Evolutionary conservation across 1,140 invertebrate species (phyloP), one percentile per base, ranked within the genome.

Genomic region (Monochamus saltuarius): DNA sequence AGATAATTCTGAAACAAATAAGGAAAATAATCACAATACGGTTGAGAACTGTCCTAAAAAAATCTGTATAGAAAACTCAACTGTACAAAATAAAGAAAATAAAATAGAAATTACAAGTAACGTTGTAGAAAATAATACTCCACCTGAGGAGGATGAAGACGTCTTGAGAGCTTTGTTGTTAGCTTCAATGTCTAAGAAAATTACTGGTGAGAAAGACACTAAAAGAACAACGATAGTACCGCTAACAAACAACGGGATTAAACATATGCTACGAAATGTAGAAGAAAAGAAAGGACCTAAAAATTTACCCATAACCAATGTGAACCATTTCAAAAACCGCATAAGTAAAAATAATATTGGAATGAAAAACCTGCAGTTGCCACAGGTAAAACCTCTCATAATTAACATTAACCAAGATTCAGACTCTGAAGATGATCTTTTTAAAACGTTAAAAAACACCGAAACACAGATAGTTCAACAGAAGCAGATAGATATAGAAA

Each of bases 121-220:
- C 40, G 13, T 13, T 37, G n/a, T 36, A 47, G 46, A 56, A 54
- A 36, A 64, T 37, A 66, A 42, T 37, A 51, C 60, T 38, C 57
- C 62, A 19, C 37, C 60, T 10, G 74, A 75, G n/a, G 74, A 74
- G 54, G 75, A 77, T 66, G 69, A 71, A 45, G 75, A 77, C 62
- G 67, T 77, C 17, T 59, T 77, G 45, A 59, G 75, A 29, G 75
- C 75, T 29, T 67, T 74, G 46, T 56, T 77, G 8, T 61, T 77
- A 43, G 74, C 73, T n/a, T 73, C 71, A 14, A 71, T 77, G 55
- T 69, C 74, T 9, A 75, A 71, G 54, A 75, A 74, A 70, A 73
- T 76, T 17, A 64, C 64, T 8, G 59, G 62, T 46, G 59, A 60
- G 36, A 34, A 11, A 14, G 50, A 43, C 9, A 14, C 36, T 8